phyloP scores from a whole-genome alignment of 2,113 vertebrate genomes.

The Gallinago jamesoni region DNA sequence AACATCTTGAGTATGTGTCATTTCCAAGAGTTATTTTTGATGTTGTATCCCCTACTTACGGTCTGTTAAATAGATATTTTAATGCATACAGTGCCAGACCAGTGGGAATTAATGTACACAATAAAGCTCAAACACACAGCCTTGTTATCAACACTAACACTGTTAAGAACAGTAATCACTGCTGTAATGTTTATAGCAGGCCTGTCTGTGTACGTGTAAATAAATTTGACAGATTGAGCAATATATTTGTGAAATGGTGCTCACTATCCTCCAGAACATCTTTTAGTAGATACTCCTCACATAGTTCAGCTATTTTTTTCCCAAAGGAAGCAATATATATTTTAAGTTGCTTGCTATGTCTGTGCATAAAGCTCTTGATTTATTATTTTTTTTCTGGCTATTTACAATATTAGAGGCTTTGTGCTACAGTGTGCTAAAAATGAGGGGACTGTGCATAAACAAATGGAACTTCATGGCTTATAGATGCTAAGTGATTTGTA shows the following conservation, averaged over 20 bases:
- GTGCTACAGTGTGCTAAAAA: background rate
- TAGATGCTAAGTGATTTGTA: background rate
- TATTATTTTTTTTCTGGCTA: background rate
- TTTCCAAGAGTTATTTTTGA: background rate
- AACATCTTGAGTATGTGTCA: background rate
- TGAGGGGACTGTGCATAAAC: background rate
- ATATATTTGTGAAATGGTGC: background rate
- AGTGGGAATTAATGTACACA: background rate
- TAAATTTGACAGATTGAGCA: background rate
- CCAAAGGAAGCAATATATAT: background rate
- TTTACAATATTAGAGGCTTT: background rate
- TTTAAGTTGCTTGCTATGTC: background rate
- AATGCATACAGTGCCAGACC: background rate
- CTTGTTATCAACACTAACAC: background rate
- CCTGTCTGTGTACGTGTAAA: background rate
- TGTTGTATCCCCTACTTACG: background rate
- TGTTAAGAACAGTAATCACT: background rate
- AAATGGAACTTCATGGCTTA: background rate
- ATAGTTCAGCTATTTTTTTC: background rate
- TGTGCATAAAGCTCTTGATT: background rate
- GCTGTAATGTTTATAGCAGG: background rate
- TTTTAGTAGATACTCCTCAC: background rate
- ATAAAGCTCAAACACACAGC: background rate
- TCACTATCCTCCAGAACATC: background rate
- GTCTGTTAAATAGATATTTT: background rate